Conservation (phyloP, 2,113 vertebrate genomes). For the Cyprinodon brontotheroides region DNA sequence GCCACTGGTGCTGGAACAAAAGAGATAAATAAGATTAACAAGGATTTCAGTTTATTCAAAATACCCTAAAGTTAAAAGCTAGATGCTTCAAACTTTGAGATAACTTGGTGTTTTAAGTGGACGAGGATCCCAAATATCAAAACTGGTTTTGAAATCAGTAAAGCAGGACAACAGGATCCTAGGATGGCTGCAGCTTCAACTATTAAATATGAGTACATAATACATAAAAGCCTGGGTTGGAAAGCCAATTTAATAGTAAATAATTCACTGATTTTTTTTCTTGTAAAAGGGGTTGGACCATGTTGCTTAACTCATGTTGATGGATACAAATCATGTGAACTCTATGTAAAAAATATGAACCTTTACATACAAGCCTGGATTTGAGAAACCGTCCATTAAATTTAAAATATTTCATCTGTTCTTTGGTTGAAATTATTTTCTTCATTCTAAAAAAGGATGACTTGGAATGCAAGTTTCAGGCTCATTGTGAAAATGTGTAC, state of each 20-base stretch:
- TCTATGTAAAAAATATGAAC: neutral
- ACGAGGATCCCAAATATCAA: no score
- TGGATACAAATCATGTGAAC: neutral
- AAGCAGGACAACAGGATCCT: neutral
- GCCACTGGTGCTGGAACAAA: neutral
- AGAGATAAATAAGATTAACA: neutral
- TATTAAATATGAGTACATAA: neutral
- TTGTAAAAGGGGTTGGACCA: no score
- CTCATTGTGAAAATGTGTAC: neutral
- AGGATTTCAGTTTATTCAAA: neutral
- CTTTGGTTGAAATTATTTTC: no score
- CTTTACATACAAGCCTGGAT: no score
- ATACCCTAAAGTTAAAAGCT: no score
- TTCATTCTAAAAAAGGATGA: neutral
- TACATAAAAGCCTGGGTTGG: neutral
- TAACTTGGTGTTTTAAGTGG: no score
- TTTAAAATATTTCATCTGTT: no score
- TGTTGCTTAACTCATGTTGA: neutral
- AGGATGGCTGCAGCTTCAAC: neutral
- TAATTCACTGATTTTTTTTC: no score
- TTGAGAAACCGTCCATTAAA: no score
- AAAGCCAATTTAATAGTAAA: neutral
- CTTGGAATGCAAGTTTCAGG: no score
- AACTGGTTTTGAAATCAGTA: neutral
- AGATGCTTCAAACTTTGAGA: no score